Evolutionary conservation across 1,140 invertebrate species (phyloP), one percentile per base, ranked within the genome.

Genomic region (Nasonia giraulti): DNA sequence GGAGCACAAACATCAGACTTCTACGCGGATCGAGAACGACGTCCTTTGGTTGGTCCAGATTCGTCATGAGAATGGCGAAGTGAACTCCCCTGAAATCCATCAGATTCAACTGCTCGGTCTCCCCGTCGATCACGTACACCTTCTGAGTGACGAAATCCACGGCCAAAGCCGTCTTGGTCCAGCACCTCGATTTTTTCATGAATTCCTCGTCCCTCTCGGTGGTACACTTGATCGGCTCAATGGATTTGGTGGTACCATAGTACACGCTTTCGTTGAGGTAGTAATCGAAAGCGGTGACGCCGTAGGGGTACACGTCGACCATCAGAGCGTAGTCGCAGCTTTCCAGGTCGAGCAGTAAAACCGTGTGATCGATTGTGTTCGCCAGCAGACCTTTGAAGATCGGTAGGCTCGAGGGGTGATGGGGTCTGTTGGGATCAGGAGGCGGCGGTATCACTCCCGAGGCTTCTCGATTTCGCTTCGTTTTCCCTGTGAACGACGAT

Each of bases 161-260:
- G 4, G 75, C 40, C 20, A 77, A n/a, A n/a, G 17, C 44, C 6
- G 40, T 77, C 44, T 77, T 77, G 37, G 40, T 77, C 75, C 75
- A 77, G 6, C 23, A 37, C 2, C 10, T 20, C n/a, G 75, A 44
- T 37, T 11, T 31, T 40, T 17, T 4, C 40, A 17, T 11, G n/a
- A 76, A 14, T 6, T 76, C 40, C 5, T 12, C 12, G 1, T 76
- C 0, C 0, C 23, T 40, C 40, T 76, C 40, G 4, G 6, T 20
- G 2, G 40, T 40, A 20, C 31, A 47, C 17, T 31, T n/a, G 17
- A 76, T 76, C 10, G 37, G 31, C 3, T 40, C 37, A 5, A 20
- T 10, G 5, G 69, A 20, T 40, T 47, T 31, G 17, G 33, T 76
- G 12, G 74, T 76, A 40, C 8, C 74, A 14, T 40, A 76, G 37